Conservation (phyloP, 2,113 vertebrate genomes). For the Sterrhoptilus dennistouni region DNA sequence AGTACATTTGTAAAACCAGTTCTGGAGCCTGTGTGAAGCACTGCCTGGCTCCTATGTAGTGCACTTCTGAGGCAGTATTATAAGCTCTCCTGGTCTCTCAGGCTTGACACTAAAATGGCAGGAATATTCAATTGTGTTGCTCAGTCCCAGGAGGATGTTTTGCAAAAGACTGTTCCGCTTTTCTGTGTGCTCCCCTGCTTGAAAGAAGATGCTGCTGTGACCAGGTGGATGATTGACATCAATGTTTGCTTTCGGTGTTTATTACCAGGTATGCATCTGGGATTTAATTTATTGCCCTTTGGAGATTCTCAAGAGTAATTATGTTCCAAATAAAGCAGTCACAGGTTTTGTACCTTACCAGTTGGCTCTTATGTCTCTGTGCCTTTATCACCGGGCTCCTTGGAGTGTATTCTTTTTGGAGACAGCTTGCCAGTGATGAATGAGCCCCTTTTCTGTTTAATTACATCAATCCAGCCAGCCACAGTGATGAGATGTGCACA, state of each 20-base stretch:
- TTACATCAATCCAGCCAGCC: constrained; percentile 39
- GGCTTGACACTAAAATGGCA: neutral
- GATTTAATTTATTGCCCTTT: neutral
- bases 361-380: neutral
- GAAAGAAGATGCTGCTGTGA: neutral
- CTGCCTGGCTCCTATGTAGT: neutral
- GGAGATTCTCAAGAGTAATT: neutral
- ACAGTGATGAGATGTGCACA: neutral
- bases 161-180: neutral
- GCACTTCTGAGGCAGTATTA: neutral
- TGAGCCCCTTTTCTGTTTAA: constrained; percentile 42
- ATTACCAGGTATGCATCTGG: neutral
- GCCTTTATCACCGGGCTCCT: neutral
- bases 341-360: neutral
- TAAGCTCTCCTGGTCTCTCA: neutral
- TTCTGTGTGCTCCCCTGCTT: neutral
- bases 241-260: neutral
- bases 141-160: neutral
- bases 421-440: constrained; percentile 23
- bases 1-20: neutral
- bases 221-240: neutral
- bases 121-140: neutral
- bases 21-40: neutral
- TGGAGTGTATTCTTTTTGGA: neutral
- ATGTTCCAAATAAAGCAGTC: neutral